A percentile compares a stretch with the other conserved stretches of the same genome.
Evolutionary conservation across 1,140 invertebrate genomes (phyloP).

Genomic region (Drosophila grimshawi): DNA sequence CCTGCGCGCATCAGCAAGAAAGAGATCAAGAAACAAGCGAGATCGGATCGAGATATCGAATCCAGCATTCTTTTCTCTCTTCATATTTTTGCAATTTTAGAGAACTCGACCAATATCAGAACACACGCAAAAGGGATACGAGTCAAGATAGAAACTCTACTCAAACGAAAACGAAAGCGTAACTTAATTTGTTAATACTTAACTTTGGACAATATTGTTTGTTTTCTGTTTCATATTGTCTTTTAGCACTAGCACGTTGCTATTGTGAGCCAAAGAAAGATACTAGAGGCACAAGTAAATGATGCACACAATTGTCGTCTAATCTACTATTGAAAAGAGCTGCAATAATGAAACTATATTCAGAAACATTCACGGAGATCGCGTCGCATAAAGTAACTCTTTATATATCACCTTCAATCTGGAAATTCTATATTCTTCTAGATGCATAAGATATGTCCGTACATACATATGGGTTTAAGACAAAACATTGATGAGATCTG

Average conservation of each 20-base stretch:
- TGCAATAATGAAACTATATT: constrained; percentile 17
- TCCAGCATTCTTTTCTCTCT: constrained; percentile 16
- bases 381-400: constrained; percentile 27
- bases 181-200: constrained; percentile 57
- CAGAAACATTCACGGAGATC: constrained; percentile 5
- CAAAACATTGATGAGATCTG: background rate
- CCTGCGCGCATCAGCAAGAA: constrained; percentile 67
- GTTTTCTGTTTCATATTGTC: constrained; percentile 55
- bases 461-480: background rate
- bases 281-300: constrained; percentile 5
- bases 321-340: too few relatives aligned
- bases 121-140: constrained; percentile 10
- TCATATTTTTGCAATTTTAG: constrained; percentile 20
- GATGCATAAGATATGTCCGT: constrained; percentile 8
- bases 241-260: constrained; percentile 61
- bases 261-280: constrained; percentile 9
- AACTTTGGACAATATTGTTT: constrained; percentile 55
- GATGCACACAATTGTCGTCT: background rate
- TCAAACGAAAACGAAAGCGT: constrained; percentile 41
- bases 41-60: constrained; percentile 5
- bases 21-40: constrained; percentile 17
- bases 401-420: constrained; percentile 35
- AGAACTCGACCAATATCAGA: constrained; percentile 14
- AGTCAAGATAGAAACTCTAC: constrained; percentile 15
- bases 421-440: constrained; percentile 54